phyloP scores from a whole-genome alignment of 1,140 invertebrate species.

The Drosophila biarmipes region DNA sequence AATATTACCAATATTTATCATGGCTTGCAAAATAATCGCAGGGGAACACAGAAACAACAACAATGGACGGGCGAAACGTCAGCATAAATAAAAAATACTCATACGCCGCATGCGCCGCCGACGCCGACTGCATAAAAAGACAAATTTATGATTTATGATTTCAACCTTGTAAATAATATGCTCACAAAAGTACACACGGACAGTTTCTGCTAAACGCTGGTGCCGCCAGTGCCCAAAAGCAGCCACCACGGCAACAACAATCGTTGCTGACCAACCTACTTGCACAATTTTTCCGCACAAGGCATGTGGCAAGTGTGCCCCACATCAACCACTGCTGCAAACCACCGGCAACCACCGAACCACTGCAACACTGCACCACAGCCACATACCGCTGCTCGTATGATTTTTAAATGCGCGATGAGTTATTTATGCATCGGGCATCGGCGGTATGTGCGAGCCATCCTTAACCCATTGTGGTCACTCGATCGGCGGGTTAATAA shows the following conservation, averaged over 20 bases:
- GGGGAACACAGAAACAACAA: conserved; percentile 24
- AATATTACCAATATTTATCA: conserved; percentile 83
- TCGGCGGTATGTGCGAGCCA: conserved; percentile 60
- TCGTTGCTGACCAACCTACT: conserved; percentile 74
- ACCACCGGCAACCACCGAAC: conserved; percentile 21
- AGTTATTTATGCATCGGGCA: conserved; percentile 80
- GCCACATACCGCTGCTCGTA: conserved; percentile 59
- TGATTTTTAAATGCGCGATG: conserved; percentile 83
- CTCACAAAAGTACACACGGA: conserved; percentile 70
- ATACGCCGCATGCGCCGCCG: conserved; percentile 68
- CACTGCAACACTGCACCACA: conserved; percentile 30
- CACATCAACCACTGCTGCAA: conserved; percentile 64
- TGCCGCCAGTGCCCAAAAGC: conserved; percentile 29
- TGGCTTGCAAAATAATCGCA: conserved; percentile 61
- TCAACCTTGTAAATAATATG: conserved; percentile 83
- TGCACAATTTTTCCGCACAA: conserved; percentile 82
- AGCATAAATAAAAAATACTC: conserved; percentile 71
- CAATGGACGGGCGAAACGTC: conserved; percentile 65
- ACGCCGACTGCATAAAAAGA: conserved; percentile 75
- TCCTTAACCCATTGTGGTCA: conserved; percentile 60
- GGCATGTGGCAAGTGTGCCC: conserved; percentile 80
- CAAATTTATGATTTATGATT: conserved; percentile 84
- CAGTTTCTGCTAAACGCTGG: conserved; percentile 55
- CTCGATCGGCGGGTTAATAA: conserved; percentile 12
- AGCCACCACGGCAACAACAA: conserved; percentile 32